Percentiles rank a stretch among this genome's conserved stretches.
Conservation (phyloP, 1,140 invertebrate species). For the Holotrichia oblita region DNA sequence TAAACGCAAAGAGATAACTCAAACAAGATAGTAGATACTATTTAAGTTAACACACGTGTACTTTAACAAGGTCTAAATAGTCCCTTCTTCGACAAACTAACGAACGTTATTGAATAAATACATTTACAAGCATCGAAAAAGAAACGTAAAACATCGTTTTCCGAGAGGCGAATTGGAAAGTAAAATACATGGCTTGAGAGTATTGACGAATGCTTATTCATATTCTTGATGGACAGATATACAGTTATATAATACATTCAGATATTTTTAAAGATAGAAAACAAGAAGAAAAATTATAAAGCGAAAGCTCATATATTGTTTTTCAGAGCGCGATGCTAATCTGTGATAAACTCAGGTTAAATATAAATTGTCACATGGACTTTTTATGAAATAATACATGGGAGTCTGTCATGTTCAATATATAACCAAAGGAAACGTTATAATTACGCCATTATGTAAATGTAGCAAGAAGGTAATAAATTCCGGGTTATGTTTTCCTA, state of each 20-base stretch:
- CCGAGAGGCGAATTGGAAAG: background rate
- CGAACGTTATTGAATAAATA: conserved; percentile 31
- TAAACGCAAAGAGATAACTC: background rate
- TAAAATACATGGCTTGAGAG: background rate
- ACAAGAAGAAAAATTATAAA: background rate
- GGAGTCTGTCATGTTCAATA: conserved; percentile 20
- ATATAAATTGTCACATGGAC: conserved; percentile 3
- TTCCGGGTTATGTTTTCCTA: conserved; percentile 15
- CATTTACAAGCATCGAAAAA: conserved; percentile 4
- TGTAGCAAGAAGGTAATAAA: conserved; percentile 1
- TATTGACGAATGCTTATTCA: background rate
- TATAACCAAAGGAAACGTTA: conserved; percentile 22
- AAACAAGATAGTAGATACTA: conserved; percentile 18
- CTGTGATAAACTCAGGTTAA: conserved; percentile 6
- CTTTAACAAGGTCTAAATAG: background rate
- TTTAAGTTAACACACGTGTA: background rate
- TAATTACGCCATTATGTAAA: conserved; percentile 32
- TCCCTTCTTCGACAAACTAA: background rate
- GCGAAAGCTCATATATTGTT: background rate
- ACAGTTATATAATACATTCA: background rate
- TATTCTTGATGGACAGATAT: background rate
- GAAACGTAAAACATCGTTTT: conserved; percentile 19
- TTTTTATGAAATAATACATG: conserved; percentile 18
- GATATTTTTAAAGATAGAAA: background rate
- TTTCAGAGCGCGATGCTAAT: background rate